Percentiles rank a stretch among this genome's conserved stretches.
Conservation (phyloP, 2,113 vertebrate genomes). For the Ellobius talpinus region DNA sequence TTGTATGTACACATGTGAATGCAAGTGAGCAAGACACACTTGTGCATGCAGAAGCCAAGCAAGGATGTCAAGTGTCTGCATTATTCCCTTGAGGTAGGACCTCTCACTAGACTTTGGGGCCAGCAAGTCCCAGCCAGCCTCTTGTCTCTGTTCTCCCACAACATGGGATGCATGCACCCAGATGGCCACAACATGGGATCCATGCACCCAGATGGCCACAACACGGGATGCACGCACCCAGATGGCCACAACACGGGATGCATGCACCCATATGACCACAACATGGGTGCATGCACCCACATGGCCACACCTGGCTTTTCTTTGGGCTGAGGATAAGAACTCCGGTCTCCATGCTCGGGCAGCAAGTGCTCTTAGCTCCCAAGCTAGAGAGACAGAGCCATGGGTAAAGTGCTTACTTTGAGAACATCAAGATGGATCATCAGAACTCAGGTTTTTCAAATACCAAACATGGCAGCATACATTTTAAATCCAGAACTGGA, state of each 20-base stretch:
- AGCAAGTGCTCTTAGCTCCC: not conserved
- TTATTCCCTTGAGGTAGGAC: not conserved
- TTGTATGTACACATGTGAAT: not conserved
- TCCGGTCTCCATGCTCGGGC: no score
- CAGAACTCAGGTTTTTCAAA: not conserved
- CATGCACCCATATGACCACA: not conserved
- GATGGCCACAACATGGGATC: no score
- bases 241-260: no score
- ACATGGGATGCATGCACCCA: not conserved
- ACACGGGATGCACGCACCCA: no score
- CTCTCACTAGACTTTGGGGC: not conserved
- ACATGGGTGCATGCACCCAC: rapidly evolving
- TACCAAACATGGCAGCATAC: not conserved
- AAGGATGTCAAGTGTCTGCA: not conserved
- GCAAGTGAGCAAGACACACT: not conserved
- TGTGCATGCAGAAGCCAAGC: not conserved
- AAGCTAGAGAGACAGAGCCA: not conserved
- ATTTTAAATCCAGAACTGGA: not conserved
- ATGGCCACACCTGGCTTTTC: no score
- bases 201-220: no score
- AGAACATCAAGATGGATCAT: not conserved
- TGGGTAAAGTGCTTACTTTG: not conserved
- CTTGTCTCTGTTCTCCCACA: not conserved
- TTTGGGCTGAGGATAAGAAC: not conserved
- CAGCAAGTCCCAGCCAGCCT: not conserved